Evolutionary conservation across 2,113 vertebrate genomes (phyloP), one percentile per base, ranked within the genome.

Genomic region (Manacus vitellinus): DNA sequence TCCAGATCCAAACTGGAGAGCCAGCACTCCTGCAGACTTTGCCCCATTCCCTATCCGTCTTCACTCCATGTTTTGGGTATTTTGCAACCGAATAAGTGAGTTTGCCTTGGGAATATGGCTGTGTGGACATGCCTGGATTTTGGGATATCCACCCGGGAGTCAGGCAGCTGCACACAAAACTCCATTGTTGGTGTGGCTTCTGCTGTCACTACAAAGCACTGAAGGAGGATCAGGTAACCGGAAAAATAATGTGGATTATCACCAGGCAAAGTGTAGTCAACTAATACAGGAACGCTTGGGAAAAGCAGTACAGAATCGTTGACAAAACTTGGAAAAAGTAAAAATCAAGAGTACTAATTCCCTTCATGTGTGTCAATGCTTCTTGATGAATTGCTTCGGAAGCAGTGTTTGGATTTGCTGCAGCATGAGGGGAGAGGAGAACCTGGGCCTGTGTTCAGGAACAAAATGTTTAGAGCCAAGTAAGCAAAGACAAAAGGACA

Each of bases 401-500:
- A 30, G 37, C 55, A 59, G 35, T 12, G 35, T 46, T 74, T 55
- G 70, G 49, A 43, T 88, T 62, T 74, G 71, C 81, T 84, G 86
- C 47, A 73, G 67, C 80, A 37, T 1, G 4, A 46, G 46, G 20
- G 51, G 51, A 81, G 41, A 14, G 23, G 46, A 88, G 75, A 88
- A 83, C 75, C 51, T 47, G 72, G 84, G 91, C 74, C 75, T 1
- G 0, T 6, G 63, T 85, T 92, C 92, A 92, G 74, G 68, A 92
- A 94, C 84, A 78, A 51, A 84, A 62, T 73, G 52, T 61, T 86
- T 79, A 62, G 76, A 88, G 86, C 92, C 78, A 88, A 89, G 62
- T 27, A 67, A 91, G 84, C 68, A 86, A 96, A 91, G 79, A 90
- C 79, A 94, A 87, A 95, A 95, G 85, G 82, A 87, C 52, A 73